phyloP scores from a whole-genome alignment of 2,888 invertebrate genomes.

The Lasioglossum pauxillum region DNA sequence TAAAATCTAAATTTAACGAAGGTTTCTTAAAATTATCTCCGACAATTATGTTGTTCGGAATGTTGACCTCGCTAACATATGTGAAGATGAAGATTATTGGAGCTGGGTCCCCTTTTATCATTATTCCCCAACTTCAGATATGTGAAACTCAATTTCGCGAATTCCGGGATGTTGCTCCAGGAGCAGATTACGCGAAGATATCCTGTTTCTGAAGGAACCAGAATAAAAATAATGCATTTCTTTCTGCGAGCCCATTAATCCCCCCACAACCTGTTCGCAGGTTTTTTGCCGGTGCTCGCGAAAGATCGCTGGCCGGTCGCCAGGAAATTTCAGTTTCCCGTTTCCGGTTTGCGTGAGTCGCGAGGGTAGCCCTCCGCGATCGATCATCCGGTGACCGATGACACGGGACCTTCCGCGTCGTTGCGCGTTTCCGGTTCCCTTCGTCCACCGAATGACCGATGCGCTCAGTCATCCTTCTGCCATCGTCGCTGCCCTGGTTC shows the following conservation, averaged over 20 bases:
- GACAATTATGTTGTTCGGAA: no score
- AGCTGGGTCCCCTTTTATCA: no score
- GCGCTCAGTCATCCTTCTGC: background rate
- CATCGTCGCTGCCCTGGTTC: background rate
- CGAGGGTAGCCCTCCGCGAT: slow-evolving; percentile 30
- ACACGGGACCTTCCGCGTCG: slow-evolving; percentile 33
- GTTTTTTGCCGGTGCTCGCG: background rate
- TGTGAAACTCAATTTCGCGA: background rate
- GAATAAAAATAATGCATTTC: background rate
- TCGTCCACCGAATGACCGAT: slow-evolving; percentile 31
- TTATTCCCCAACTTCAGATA: background rate
- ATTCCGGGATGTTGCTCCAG: background rate
- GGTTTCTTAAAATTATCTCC: no score
- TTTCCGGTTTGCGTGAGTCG: slow-evolving; percentile 39
- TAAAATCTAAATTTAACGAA: no score
- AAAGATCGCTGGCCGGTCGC: slow-evolving; percentile 38
- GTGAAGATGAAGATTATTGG: no score
- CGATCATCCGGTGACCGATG: slow-evolving; percentile 46
- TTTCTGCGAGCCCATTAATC: slow-evolving; percentile 19
- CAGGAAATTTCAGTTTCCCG: slow-evolving; percentile 59
- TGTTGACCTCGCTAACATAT: no score
- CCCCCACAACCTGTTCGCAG: slow-evolving; percentile 30
- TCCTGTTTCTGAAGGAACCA: background rate
- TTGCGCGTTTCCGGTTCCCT: slow-evolving; percentile 30
- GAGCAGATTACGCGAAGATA: background rate